Conservation (phyloP, 2,113 vertebrate genomes). For the Ctenodactylus gundi region DNA sequence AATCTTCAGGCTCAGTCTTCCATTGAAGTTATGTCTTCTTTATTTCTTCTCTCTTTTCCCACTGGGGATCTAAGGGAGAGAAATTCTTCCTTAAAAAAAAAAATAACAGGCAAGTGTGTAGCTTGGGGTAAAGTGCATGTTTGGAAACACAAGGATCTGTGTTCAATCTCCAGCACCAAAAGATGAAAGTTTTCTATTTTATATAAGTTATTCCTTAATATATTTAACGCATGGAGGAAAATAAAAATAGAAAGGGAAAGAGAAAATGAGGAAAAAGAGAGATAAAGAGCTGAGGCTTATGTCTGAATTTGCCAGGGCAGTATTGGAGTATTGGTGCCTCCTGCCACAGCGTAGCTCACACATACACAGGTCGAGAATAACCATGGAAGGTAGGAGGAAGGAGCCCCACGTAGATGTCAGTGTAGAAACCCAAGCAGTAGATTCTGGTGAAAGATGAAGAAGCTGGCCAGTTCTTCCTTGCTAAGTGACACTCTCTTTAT, state of each 20-base stretch:
- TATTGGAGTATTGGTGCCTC: accelerated
- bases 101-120: too few relatives aligned
- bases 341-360: background rate
- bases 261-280: background rate
- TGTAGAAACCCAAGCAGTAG: background rate
- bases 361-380: background rate
- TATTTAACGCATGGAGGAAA: background rate
- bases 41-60: background rate
- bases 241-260: background rate
- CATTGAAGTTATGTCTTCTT: background rate
- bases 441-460: too few relatives aligned
- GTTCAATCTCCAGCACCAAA: background rate
- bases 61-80: background rate
- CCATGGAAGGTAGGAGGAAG: background rate
- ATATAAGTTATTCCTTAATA: background rate
- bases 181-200: background rate
- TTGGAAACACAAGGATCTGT: background rate
- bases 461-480: background rate
- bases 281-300: background rate
- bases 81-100: background rate
- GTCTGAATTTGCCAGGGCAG: background rate
- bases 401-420: background rate
- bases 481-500: background rate
- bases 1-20: background rate
- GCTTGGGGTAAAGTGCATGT: background rate